Evolutionary conservation across 2,888 invertebrate genomes (phyloP).

Genomic region (Platerodrilus igneus): DNA sequence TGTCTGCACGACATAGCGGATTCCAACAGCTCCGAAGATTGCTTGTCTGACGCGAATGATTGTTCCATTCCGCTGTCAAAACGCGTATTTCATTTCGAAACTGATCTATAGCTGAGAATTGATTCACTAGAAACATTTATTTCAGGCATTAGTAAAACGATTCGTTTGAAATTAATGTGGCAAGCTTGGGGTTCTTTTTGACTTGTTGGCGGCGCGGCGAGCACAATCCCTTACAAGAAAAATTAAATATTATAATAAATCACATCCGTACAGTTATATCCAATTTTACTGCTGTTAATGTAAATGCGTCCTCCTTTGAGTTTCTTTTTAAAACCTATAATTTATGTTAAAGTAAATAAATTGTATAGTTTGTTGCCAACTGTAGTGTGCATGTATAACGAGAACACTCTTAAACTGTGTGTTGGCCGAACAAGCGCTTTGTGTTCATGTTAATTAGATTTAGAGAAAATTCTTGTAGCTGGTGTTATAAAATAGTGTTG

Average conservation of each 20-base stretch:
- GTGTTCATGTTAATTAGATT: conserved; percentile 4
- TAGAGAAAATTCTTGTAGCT: conserved; percentile 1
- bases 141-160: conserved; percentile 32
- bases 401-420: too few species aligned
- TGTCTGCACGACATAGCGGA: too few species aligned
- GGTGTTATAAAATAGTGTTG: conserved; percentile 17
- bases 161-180: conserved; percentile 28
- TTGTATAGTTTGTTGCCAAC: too few species aligned
- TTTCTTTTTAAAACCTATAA: too few species aligned
- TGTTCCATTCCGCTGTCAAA: conserved; percentile 26
- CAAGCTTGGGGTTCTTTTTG: conserved; percentile 15
- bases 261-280: conserved; percentile 9
- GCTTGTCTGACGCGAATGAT: conserved; percentile 18
- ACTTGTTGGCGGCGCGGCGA: conserved; percentile 10
- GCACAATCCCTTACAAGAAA: conserved; percentile 15
- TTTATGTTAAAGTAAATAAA: too few species aligned
- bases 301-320: too few species aligned
- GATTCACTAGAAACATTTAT: conserved; percentile 34
- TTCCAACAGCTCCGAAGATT: conserved; percentile 24
- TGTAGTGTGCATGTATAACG: too few species aligned
- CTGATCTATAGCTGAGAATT: conserved; percentile 31
- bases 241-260: conserved; percentile 20
- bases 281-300: conserved; percentile 7
- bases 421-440: conserved; percentile 2
- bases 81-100: conserved; percentile 26